These are phyloP conservation scores for Naso thynnoides DNA, from an alignment of 2,797 vertebrate genomes.

Conservation along the genomic window DNA sequence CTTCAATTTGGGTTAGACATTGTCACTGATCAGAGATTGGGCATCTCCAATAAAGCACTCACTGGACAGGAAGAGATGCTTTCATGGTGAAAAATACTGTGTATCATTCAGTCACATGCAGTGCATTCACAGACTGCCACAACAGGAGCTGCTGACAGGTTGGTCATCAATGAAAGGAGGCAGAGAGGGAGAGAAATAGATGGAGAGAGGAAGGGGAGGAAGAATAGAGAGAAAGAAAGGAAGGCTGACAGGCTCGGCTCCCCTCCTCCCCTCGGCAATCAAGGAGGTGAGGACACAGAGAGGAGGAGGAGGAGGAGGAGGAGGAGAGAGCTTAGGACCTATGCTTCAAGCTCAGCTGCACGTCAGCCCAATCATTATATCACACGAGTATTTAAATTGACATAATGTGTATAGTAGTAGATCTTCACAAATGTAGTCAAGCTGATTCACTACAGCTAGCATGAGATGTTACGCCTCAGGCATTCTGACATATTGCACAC, in stretches of 20 bases:
- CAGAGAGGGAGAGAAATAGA: slow-evolving; percentile 37
- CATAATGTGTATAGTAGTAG: slow-evolving; percentile 54
- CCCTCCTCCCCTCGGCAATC: slow-evolving; percentile 67
- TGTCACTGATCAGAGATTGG: slow-evolving; percentile 47
- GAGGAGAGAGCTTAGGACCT: slow-evolving; percentile 55
- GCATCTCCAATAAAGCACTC: slow-evolving; percentile 41
- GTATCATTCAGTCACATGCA: slow-evolving; percentile 55
- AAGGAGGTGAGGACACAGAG: slow-evolving; percentile 71
- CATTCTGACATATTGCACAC: slow-evolving; percentile 28
- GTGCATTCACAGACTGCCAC: slow-evolving; percentile 56
- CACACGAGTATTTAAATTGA: slow-evolving; percentile 60
- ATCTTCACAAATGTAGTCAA: slow-evolving; percentile 51
- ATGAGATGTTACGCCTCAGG: slow-evolving; percentile 35
- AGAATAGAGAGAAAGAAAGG: slow-evolving; percentile 55
- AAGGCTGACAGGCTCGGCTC: slow-evolving; percentile 63
- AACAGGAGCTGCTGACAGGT: slow-evolving; percentile 77
- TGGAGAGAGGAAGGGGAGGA: slow-evolving; percentile 22
- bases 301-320: slow-evolving; percentile 65
- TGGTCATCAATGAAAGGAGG: slow-evolving; percentile 74
- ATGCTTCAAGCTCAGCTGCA: slow-evolving; percentile 75
- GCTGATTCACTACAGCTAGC: slow-evolving; percentile 56
- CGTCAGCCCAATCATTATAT: slow-evolving; percentile 72
- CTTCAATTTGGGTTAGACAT: slow-evolving; percentile 56
- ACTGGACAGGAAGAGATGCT: slow-evolving; percentile 58
- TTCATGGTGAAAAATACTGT: slow-evolving; percentile 34